Evolutionary conservation across 2,113 vertebrate species (phyloP).

Genomic region (Glareola pratincola): DNA sequence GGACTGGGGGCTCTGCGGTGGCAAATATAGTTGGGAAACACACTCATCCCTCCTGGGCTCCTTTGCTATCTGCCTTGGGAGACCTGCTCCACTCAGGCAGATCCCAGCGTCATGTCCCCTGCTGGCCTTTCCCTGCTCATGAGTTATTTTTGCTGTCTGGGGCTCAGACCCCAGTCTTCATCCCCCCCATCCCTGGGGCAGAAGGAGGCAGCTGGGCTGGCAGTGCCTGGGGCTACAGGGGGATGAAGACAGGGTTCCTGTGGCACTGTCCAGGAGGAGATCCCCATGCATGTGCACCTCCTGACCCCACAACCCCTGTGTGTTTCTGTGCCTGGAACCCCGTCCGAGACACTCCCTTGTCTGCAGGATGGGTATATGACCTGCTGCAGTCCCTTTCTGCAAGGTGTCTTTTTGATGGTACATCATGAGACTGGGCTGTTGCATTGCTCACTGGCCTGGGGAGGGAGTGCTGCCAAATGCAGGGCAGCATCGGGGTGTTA

Average conservation of each 20-base stretch:
- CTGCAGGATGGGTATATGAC: rapidly evolving
- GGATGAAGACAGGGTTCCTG: rapidly evolving
- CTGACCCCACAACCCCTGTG: background rate
- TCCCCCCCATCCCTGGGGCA: background rate
- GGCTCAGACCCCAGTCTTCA: background rate
- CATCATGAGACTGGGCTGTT: rapidly evolving
- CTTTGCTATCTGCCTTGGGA: rapidly evolving
- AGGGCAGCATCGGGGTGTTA: background rate
- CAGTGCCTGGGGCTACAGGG: background rate
- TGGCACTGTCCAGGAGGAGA: background rate
- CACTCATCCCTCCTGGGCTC: background rate
- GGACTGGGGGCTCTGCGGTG: background rate
- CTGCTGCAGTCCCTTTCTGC: background rate
- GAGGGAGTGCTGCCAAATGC: background rate
- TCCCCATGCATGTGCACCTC: rapidly evolving
- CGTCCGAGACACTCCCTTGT: background rate
- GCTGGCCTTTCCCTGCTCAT: background rate
- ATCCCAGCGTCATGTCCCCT: too few relatives aligned
- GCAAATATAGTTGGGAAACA: constrained; percentile 19
- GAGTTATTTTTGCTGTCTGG: background rate
- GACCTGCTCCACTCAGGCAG: background rate
- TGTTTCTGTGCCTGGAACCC: background rate
- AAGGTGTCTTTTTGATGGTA: background rate
- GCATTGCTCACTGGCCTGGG: background rate
- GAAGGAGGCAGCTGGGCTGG: background rate